These are phyloP conservation scores for Drosophila atripex DNA, from an alignment of 2,888 invertebrate genomes.

Conservation along the genomic window DNA sequence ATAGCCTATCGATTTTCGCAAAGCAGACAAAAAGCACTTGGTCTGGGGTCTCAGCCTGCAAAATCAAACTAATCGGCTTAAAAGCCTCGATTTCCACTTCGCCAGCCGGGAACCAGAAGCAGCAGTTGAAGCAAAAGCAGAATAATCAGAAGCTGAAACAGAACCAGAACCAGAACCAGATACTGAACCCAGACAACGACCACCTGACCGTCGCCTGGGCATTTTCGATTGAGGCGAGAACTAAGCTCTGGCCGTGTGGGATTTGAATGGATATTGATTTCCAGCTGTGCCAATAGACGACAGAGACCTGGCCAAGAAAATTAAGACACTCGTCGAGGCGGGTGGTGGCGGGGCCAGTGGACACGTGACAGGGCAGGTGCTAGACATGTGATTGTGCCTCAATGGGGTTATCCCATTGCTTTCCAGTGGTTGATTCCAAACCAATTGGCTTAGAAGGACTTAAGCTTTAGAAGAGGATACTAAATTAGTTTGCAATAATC, in stretches of 20 bases:
- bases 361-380: constrained; percentile 47
- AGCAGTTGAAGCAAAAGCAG: constrained; percentile 2
- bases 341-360: constrained; percentile 19
- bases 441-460: neutral
- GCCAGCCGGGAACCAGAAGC: constrained; percentile 17
- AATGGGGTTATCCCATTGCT: neutral
- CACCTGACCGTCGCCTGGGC: constrained; percentile 33
- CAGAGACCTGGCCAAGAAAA: constrained; percentile 33
- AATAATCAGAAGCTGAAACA: constrained; percentile 18
- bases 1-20: constrained; percentile 69
- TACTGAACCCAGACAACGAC: constrained; percentile 27
- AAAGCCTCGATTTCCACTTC: constrained; percentile 62
- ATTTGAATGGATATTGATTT: constrained; percentile 61
- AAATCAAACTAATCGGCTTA: constrained; percentile 77
- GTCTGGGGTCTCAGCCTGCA: constrained; percentile 45
- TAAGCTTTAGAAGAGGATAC: neutral
- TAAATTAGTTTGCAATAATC: neutral
- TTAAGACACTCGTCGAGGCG: constrained; percentile 34
- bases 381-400: constrained; percentile 28
- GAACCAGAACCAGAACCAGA: constrained; percentile 13
- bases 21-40: constrained; percentile 21
- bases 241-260: constrained; percentile 53
- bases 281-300: constrained; percentile 42
- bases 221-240: constrained; percentile 44
- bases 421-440: neutral